Base-by-base conservation (phyloP, 2,888 invertebrate species). In the Pseudanteris insignis region DNA sequence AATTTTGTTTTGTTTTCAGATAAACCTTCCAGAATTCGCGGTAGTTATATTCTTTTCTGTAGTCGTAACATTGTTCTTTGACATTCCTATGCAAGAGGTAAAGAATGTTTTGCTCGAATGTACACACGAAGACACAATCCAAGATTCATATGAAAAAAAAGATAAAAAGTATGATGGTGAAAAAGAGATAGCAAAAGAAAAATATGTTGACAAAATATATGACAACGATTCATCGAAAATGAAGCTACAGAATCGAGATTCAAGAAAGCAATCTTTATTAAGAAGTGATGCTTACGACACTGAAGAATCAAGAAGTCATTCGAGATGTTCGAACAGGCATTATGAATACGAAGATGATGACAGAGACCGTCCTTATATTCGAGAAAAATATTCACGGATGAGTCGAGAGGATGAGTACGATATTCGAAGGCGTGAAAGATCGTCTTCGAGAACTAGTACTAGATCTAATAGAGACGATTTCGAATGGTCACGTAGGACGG, bases 81-180 rank as follows among this genome's bases (percentile, higher is more conserved):
- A 89, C 68, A 83, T 86, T 66, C 89, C 89, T 2, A 85, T 88
- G 81, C 88, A 88, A 70, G 82, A 82, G 67, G 74, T 84, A 3
- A 83, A 83, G 63, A 81, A 72, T 36, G 76, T 83, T 21, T 66
- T 81, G 36, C 76, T 80, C 71, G 79, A 79, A 50, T 69, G 73
- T 26, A 76, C 76, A 3, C 25, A 50, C 21, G 75, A 77, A 14
- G 51, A 40, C 25, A 37, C 57, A 6, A 7, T 18, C 0, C 8
- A 15, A 7, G 46, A 53, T 7, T 14, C 28, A 18, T 4, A 18
- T 2, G 47, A 63, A 5, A 38, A 51, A n/a, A 28, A 36, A 2
- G 29, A 11, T 9, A 13, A 29, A 9, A 29, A 18, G n/a, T 6
- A 11, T 15, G 26, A 13, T 13, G 13, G 28, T 8, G 14, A 28